Conservation (phyloP, 2,888 invertebrate species). For the Andrena camellia region DNA sequence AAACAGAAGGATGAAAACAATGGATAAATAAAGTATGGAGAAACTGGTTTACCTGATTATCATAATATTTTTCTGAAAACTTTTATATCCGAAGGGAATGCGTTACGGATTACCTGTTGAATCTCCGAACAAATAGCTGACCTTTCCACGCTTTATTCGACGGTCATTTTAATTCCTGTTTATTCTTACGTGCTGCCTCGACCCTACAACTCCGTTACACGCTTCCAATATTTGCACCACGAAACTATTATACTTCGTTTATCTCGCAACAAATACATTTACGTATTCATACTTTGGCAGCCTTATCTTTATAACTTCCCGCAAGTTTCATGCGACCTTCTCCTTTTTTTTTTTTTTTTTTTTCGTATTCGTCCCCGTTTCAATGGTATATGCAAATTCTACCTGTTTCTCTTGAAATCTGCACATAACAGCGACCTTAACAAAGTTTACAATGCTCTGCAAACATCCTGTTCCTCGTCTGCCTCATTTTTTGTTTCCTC, state of each 20-base stretch:
- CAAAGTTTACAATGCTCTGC: conserved; percentile 26
- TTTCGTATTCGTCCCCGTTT: conserved; percentile 3
- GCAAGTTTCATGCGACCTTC: conserved; percentile 7
- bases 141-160: not conserved
- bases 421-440: conserved; percentile 39
- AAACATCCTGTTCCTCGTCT: conserved; percentile 32
- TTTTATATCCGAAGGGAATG: not conserved
- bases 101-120: conserved; percentile 1
- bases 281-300: not conserved
- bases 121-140: not conserved
- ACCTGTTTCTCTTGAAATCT: conserved; percentile 35
- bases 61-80: conserved; percentile 11
- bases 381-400: conserved; percentile 40
- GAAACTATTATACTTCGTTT: too few species aligned
- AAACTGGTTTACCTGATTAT: conserved; percentile 19
- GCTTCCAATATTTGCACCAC: too few species aligned
- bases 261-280: not conserved
- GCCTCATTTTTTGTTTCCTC: not conserved
- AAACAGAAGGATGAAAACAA: not conserved
- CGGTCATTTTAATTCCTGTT: not conserved
- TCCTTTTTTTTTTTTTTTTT: not conserved
- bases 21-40: not conserved
- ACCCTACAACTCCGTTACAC: not conserved
- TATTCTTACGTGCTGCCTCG: too few species aligned
- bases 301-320: conserved; percentile 11